Base-by-base conservation (phyloP, 2,888 invertebrate genomes). In the Conistra vaccinii region DNA sequence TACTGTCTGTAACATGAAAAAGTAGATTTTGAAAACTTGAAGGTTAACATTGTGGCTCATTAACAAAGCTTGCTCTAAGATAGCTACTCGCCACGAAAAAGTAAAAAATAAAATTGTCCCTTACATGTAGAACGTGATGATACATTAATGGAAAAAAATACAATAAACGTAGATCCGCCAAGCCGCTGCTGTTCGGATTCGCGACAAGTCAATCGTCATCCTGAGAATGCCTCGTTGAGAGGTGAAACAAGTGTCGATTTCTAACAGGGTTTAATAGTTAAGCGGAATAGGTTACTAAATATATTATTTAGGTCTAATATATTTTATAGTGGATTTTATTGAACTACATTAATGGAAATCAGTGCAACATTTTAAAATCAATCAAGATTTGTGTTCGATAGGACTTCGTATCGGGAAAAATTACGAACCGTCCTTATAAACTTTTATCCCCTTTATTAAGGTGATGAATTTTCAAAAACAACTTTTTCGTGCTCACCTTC, bases 1-100 rank as follows among this genome's bases (percentile, higher is more conserved):
- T 66, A n/a, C 26, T 53, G 26, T 67, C 23, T 73, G 65, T 55
- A 14, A 53, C 35, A 60, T 17, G 35, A n/a, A 53, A 57, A 65
- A 9, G 17, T n/a, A 32, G 26, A 29, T 45, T 62, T 71, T 65
- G 58, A 70, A 42, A 42, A 63, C 9, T 66, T 66, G 0, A 12
- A 45, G 12, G 10, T n/a, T 48, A 17, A 42, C 20, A 14, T 45
- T 51, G 17, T 5, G 17, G 42, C 20, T 26, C 12, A 62, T 29
- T 14, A 9, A 20, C 10, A 42, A 14, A 75, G n/a, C 1, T 51
- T 3, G 35, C 32, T 3, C n/a, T 26, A 72, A 17, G 3, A 29
- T 29, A 17, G 26, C 5, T 35, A 61, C 9, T 74, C 5, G 17
- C 1, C 20, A 65, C 5, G 9, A 10, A 20, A 62, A 32, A 5